These are phyloP conservation scores for Psophia crepitans DNA, from an alignment of 2,113 vertebrate species.

Conservation along the genomic window DNA sequence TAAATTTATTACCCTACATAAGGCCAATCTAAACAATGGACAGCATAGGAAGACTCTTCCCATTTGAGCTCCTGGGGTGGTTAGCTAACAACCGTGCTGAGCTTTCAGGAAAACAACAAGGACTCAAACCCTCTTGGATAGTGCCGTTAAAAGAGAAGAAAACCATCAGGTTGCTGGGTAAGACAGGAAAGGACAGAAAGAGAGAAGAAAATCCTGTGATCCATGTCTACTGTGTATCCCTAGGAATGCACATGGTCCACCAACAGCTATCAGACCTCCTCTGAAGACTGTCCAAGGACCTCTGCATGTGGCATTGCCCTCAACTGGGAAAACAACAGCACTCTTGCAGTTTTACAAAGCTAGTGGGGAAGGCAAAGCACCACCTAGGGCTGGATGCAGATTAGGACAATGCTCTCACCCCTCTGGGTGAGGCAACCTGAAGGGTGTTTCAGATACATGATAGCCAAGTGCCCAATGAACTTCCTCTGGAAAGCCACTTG, in stretches of 20 bases:
- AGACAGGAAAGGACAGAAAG: not conserved
- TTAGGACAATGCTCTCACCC: not conserved
- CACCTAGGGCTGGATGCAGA: not conserved
- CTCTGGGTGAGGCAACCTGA: not conserved
- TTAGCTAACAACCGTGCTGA: not conserved
- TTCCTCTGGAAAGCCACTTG: not conserved
- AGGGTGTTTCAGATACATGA: not conserved
- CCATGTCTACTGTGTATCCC: not conserved
- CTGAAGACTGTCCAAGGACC: not conserved
- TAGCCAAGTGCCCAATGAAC: not conserved
- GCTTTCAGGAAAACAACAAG: not conserved
- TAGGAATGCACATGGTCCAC: not conserved
- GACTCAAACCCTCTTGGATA: not conserved
- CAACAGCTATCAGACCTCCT: not conserved
- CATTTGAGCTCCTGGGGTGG: not conserved
- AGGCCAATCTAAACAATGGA: not conserved
- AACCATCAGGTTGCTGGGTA: not conserved
- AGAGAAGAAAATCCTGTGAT: not conserved
- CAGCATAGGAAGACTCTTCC: not conserved
- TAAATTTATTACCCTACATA: not conserved
- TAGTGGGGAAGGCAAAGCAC: not conserved
- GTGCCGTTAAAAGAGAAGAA: not conserved
- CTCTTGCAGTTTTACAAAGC: not conserved
- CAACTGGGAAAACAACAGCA: not conserved
- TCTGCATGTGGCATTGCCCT: not conserved